These are phyloP conservation scores for Aplysina aerophoba DNA, from an alignment of 37 sponge, comb jelly and placozoan species.

Conservation along the genomic window DNA sequence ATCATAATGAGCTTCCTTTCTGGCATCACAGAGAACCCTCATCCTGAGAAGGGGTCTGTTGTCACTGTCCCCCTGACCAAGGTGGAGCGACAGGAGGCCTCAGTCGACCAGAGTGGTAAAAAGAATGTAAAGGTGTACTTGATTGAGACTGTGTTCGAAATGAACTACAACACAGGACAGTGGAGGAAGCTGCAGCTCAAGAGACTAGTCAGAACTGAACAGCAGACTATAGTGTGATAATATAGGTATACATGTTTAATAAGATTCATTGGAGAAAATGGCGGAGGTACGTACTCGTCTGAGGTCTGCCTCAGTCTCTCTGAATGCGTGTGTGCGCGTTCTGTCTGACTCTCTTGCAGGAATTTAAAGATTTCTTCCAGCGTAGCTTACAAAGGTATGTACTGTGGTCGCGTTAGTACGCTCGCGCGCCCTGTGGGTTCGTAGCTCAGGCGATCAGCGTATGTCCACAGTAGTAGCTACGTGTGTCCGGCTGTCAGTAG, in stretches of 20 bases:
- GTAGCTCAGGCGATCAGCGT: too few relatives aligned
- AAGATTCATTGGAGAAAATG: slow-evolving; percentile 9
- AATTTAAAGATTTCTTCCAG: slow-evolving; percentile 26
- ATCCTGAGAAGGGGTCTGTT: slow-evolving; percentile 51
- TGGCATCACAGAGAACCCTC: slow-evolving; percentile 66
- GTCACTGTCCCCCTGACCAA: slow-evolving; percentile 69
- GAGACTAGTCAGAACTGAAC: slow-evolving; percentile 52
- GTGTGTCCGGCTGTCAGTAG: too few relatives aligned
- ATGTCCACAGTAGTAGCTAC: too few relatives aligned
- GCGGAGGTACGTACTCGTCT: slow-evolving; percentile 25
- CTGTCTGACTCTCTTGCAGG: not conserved
- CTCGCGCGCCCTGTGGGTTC: too few relatives aligned
- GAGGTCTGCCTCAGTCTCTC: too few relatives aligned
- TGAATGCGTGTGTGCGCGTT: not conserved
- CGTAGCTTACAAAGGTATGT: not conserved
- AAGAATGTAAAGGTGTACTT: slow-evolving; percentile 37
- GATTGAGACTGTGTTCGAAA: slow-evolving; percentile 90
- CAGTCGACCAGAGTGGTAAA: slow-evolving; percentile 14
- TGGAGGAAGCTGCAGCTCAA: slow-evolving; percentile 92
- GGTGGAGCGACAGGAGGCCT: slow-evolving; percentile 55
- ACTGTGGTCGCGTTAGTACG: too few relatives aligned
- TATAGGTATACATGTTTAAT: slow-evolving; percentile 3
- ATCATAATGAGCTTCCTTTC: slow-evolving; percentile 88
- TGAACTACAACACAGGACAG: slow-evolving; percentile 88
- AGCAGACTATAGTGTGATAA: not conserved